These are phyloP conservation scores for Geococcyx californianus DNA, from an alignment of 2,113 vertebrate genomes.

Conservation along the genomic window DNA sequence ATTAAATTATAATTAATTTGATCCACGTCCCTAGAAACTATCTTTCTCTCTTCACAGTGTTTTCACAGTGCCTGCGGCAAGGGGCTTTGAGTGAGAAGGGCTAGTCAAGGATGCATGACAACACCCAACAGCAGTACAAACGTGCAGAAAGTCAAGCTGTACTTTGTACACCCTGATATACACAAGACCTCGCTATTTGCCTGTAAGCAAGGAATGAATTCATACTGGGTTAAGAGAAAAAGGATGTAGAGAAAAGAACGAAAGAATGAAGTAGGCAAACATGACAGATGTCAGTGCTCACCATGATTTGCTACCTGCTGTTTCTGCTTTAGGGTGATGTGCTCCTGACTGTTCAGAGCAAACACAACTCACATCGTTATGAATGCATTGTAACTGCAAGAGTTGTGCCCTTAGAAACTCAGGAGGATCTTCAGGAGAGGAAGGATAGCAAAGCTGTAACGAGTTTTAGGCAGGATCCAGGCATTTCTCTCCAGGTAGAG, in stretches of 20 bases:
- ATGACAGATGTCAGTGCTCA: neutral
- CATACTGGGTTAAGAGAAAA: neutral
- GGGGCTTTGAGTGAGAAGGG: neutral
- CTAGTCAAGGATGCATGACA: neutral
- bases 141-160: neutral
- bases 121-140: slow-evolving; percentile 35
- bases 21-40: slow-evolving; percentile 2
- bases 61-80: neutral
- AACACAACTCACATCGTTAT: neutral
- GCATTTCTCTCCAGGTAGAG: slow-evolving; percentile 36
- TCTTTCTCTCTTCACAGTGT: slow-evolving; percentile 39
- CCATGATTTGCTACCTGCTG: slow-evolving; percentile 1
- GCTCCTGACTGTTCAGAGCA: neutral
- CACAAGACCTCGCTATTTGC: slow-evolving; percentile 17
- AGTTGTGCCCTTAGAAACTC: neutral
- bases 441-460: neutral
- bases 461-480: slow-evolving; percentile 26
- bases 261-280: neutral
- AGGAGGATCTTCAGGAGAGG: slow-evolving; percentile 6
- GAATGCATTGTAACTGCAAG: neutral
- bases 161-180: slow-evolving; percentile 28
- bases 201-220: slow-evolving; percentile 43
- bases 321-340: neutral
- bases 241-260: neutral
- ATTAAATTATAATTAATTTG: neutral